Base-by-base conservation (phyloP, 2,113 vertebrate species). In the Lethenteron camtschaticum region DNA sequence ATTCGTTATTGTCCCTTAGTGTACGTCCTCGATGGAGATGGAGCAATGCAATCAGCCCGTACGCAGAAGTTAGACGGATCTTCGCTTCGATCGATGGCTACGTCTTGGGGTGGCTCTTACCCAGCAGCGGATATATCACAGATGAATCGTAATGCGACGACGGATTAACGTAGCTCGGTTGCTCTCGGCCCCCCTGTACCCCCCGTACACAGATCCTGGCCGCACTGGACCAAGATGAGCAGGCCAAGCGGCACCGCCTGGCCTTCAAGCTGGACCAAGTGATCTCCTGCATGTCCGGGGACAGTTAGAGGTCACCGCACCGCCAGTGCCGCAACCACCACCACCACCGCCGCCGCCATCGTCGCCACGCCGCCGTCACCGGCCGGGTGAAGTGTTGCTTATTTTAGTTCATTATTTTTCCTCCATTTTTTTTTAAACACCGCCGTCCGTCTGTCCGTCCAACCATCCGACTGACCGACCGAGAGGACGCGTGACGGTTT, bases 191-290 rank as follows among this genome's bases (percentile, higher is more conserved):
- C 24, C n/a, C 63, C 63, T 24, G 24, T 66, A 41, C 41, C 41
- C 24, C 41, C 41, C 41, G 9, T 66, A 16, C 24, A 24, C 79
- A 97, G 92, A 91, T 99, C 78, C 89, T 86, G 0, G 80, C 85
- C 6, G 90, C 90, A 2, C 74, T 99, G 76, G 89, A 99, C 75
- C 88, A 90, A 75, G 94, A 96, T 0, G 92, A 99, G 13, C 90
- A 95, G 76, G 94, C 90, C 0, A 84, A 83, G 72, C 85, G 89
- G 75, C 92, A 99, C 79, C 81, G 86, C 41, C 78, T 99, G 78
- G 84, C 87, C 0, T 92, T 88, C 81, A 96, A 99, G 79, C 88
- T 96, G 77, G 89, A 96, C 72, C 90, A 96, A 75, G 86, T 96
- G 59, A 91, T 99, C 24, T 78, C 78, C 12, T 89, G 88, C 77